Base-by-base conservation (phyloP, 2,113 vertebrate species). In the Thymallus thymallus region DNA sequence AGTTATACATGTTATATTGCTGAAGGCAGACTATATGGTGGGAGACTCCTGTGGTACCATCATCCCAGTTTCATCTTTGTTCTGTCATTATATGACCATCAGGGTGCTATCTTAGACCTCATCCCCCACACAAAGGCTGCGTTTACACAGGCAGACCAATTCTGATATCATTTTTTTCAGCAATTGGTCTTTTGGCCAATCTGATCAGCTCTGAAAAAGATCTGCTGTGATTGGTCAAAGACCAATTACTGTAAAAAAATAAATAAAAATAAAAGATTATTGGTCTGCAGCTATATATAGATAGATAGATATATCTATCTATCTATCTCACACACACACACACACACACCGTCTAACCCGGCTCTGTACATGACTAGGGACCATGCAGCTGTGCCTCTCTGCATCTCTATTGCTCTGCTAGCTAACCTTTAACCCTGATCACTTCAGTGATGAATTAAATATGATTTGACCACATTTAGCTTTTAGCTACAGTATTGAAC, bases 381-480 rank as follows among this genome's bases (percentile, higher is more conserved):
- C 70, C 79, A 78, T 80, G 83, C 79, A 80, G 77, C 58, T 72
- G 24, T 80, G 35, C 9, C 41, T 75, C 63, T 63, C 76, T 77
- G 69, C 76, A 69, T 72, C 55, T 76, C 66, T 32, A 0, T 29
- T 71, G 6, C 56, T 41, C 58, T 60, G 73, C 41, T 62, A 55
- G 12, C 7, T 72, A 68, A 55, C 12, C 16, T 72, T 70, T 73
- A 22, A 60, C 18, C 56, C 56, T 41, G 35, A 60, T 20, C 7
- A 65, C 68, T 73, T 71, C 65, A 72, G 75, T 48, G 0, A 24
- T 82, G 58, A 72, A 68, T 68, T 74, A 41, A 58, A 35, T 18
- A 32, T 18, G 35, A 41, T 41, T 41, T 74, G 76, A 71, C 60
- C 75, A 41, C 48, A 61, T 58, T 58, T n/a, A 51, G 67, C 62